These are phyloP conservation scores for Recurvirostra avosetta DNA, from an alignment of 2,113 vertebrate genomes.

Conservation along the genomic window DNA sequence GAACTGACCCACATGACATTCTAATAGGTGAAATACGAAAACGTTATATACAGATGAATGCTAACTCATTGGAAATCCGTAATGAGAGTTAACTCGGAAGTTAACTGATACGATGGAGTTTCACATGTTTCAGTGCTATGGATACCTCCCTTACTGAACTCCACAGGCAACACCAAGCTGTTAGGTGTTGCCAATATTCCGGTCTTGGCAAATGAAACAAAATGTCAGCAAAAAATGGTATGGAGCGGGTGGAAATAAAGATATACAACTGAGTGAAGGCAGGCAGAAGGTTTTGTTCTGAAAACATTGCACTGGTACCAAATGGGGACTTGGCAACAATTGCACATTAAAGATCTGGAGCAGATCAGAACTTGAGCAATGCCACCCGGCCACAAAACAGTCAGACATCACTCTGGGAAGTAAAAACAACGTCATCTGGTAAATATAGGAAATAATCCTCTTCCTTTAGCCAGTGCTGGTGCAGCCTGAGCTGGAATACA, in stretches of 20 bases:
- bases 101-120: neutral
- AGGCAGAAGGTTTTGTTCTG: neutral
- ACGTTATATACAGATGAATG: neutral
- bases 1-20: neutral
- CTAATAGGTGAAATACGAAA: neutral
- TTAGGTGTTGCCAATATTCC: neutral
- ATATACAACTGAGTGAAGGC: neutral
- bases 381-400: neutral
- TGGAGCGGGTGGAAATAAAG: neutral
- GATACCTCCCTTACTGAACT: neutral
- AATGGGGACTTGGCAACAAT: neutral
- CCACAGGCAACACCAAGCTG: neutral
- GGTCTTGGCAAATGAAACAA: neutral
- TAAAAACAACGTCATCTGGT: neutral
- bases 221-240: neutral
- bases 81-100: neutral
- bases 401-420: neutral
- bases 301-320: neutral
- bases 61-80: neutral
- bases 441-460: neutral
- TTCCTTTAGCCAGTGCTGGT: neutral
- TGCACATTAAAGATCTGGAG: neutral
- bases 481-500: neutral
- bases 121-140: neutral
- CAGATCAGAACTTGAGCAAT: neutral